These are phyloP conservation scores for Onthophagus sagittarius DNA, from an alignment of 2,888 invertebrate species.

Conservation along the genomic window DNA sequence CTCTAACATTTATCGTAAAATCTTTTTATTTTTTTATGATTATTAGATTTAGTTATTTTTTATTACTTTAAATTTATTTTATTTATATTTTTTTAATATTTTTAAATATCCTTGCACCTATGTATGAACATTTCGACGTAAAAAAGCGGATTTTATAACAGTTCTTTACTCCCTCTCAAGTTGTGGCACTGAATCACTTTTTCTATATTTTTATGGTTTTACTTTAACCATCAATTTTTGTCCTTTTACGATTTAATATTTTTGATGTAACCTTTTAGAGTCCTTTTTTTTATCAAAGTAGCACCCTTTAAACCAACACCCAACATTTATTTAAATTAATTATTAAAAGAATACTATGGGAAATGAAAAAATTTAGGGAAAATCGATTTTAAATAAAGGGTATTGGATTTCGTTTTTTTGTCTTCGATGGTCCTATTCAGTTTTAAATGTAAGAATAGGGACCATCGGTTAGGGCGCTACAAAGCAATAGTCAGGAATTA, in stretches of 20 bases:
- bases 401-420: conserved; percentile 28
- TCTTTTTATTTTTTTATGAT: neutral
- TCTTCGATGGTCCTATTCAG: conserved; percentile 29
- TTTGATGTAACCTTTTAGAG: neutral
- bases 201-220: neutral
- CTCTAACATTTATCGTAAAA: conserved; percentile 35
- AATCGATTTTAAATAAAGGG: conserved; percentile 19
- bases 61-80: neutral
- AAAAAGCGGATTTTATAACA: neutral
- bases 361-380: neutral
- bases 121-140: neutral
- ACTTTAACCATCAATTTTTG: neutral
- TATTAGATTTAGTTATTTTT: neutral
- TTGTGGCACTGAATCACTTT: neutral
- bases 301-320: conserved; percentile 22
- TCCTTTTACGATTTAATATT: neutral
- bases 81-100: neutral
- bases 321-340: conserved; percentile 4
- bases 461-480: conserved; percentile 98
- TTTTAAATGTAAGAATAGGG: conserved; percentile 89
- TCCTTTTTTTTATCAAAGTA: conserved; percentile 3
- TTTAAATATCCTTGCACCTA: neutral
- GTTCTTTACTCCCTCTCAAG: neutral
- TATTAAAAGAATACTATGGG: neutral
- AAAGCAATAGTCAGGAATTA: conserved; percentile 97